Conservation (phyloP, 1,140 invertebrate genomes). For the Dendrolimus kikuchii region DNA sequence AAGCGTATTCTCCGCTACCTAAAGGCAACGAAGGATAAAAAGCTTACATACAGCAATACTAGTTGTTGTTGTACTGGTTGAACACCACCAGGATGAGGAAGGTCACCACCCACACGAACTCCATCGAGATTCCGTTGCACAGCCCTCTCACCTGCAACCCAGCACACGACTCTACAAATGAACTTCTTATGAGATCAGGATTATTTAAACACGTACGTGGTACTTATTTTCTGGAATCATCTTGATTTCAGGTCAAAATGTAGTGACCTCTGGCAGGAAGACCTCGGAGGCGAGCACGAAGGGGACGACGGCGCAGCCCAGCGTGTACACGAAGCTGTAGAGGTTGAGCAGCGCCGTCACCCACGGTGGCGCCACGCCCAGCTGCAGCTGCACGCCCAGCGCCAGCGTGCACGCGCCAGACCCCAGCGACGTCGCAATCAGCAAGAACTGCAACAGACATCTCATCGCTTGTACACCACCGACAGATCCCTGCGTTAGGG, state of each 20-base stretch:
- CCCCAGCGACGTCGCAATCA: slow-evolving; percentile 30
- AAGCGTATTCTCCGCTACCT: too few relatives aligned
- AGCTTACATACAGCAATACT: too few relatives aligned
- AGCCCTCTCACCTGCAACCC: slow-evolving; percentile 47
- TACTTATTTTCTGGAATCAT: too few relatives aligned
- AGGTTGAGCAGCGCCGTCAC: slow-evolving; percentile 40
- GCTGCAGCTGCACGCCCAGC: slow-evolving; percentile 39
- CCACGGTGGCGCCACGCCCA: slow-evolving; percentile 42
- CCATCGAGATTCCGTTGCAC: slow-evolving; percentile 46
- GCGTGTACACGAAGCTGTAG: slow-evolving; percentile 41
- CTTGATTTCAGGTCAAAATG: too few relatives aligned
- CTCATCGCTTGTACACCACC: neutral
- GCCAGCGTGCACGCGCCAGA: slow-evolving; percentile 37
- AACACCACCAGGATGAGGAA: slow-evolving; percentile 52
- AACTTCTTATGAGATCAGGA: too few relatives aligned
- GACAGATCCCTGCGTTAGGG: neutral
- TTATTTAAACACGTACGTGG: too few relatives aligned
- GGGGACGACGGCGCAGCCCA: slow-evolving; percentile 44
- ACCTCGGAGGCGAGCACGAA: slow-evolving; percentile 52
- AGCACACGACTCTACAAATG: neutral
- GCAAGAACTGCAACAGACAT: slow-evolving; percentile 27
- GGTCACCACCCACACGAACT: slow-evolving; percentile 49
- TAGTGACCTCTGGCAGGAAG: slow-evolving; percentile 59
- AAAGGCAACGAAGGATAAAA: too few relatives aligned
- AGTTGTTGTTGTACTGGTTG: too few relatives aligned